A percentile compares a stretch with the other conserved stretches of the same genome.
These are phyloP conservation scores for Drosophila burlai DNA, from an alignment of 1,140 invertebrate genomes.

Conservation along the genomic window DNA sequence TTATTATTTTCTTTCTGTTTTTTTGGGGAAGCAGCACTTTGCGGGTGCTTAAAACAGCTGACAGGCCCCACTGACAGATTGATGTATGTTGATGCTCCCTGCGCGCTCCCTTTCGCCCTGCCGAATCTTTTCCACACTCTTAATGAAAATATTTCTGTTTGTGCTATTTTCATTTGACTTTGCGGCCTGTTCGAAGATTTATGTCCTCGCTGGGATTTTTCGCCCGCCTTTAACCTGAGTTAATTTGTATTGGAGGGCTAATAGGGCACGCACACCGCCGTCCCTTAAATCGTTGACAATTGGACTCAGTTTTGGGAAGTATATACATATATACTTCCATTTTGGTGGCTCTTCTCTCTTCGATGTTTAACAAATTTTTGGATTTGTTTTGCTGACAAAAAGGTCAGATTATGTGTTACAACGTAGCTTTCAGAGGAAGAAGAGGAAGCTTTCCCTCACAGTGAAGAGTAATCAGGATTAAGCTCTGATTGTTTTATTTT, in stretches of 20 bases:
- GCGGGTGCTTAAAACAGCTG: conserved; percentile 82
- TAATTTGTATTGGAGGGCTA: conserved; percentile 64
- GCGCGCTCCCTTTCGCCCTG: conserved; percentile 17
- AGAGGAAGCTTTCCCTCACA: neutral
- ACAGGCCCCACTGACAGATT: conserved; percentile 83
- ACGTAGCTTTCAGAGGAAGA: neutral
- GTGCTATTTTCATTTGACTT: conserved; percentile 75
- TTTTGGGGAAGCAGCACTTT: conserved; percentile 69
- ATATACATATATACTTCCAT: neutral
- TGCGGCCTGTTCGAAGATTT: conserved; percentile 60
- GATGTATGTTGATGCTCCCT: conserved; percentile 77
- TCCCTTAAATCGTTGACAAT: conserved; percentile 68
- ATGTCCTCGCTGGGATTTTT: conserved; percentile 54
- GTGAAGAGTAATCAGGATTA: conserved; percentile 10
- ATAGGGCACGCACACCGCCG: conserved; percentile 40
- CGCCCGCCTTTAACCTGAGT: conserved; percentile 42
- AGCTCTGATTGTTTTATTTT: neutral
- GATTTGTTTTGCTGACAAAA: conserved; percentile 33
- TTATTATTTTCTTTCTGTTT: conserved; percentile 25
- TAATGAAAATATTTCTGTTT: conserved; percentile 82
- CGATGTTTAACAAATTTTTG: conserved; percentile 31
- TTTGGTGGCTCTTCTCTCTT: neutral
- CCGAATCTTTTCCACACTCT: conserved; percentile 68
- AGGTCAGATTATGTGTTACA: conserved; percentile 7
- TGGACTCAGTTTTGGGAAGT: conserved; percentile 40